A percentile compares a stretch with the other conserved stretches of the same genome.
Conservation (phyloP, 2,888 invertebrate species). For the Hesperia comma region DNA sequence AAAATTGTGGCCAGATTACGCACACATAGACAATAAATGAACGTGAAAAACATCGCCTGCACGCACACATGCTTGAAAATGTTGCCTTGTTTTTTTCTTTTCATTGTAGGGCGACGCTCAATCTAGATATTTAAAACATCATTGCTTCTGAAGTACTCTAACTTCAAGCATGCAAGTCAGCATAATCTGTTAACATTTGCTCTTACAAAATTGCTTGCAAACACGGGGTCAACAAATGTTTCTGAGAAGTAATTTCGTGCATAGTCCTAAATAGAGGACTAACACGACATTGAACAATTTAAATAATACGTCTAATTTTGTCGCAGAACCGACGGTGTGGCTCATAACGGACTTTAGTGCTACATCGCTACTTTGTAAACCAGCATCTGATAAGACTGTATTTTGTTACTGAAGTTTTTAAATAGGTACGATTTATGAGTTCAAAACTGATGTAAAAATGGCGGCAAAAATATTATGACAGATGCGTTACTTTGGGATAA, state of each 20-base stretch:
- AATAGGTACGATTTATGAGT: background rate
- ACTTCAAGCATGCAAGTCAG: background rate
- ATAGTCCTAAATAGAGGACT: slow-evolving; percentile 32
- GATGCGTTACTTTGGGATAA: too few species aligned
- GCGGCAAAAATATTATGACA: too few species aligned
- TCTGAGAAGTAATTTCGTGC: slow-evolving; percentile 33
- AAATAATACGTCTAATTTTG: slow-evolving; percentile 33
- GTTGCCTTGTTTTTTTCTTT: too few species aligned
- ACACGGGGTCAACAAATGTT: slow-evolving; percentile 33
- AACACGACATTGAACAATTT: slow-evolving; percentile 34
- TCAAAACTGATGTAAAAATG: background rate
- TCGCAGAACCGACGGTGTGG: slow-evolving; percentile 13
- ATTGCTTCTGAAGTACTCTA: background rate
- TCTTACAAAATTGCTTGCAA: slow-evolving; percentile 27
- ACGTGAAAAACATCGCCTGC: too few species aligned
- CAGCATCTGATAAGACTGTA: background rate
- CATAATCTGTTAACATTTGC: slow-evolving; percentile 24
- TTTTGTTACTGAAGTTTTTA: background rate
- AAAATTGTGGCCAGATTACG: too few species aligned
- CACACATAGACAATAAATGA: too few species aligned
- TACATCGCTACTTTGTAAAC: background rate
- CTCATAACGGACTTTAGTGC: slow-evolving; percentile 1
- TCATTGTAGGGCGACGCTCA: too few species aligned
- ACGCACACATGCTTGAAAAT: too few species aligned
- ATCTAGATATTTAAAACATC: too few species aligned